A percentile compares a stretch with the other conserved stretches of the same genome.
Evolutionary conservation across 2,888 invertebrate species (phyloP).

Genomic region (Noctua fimbriata): DNA sequence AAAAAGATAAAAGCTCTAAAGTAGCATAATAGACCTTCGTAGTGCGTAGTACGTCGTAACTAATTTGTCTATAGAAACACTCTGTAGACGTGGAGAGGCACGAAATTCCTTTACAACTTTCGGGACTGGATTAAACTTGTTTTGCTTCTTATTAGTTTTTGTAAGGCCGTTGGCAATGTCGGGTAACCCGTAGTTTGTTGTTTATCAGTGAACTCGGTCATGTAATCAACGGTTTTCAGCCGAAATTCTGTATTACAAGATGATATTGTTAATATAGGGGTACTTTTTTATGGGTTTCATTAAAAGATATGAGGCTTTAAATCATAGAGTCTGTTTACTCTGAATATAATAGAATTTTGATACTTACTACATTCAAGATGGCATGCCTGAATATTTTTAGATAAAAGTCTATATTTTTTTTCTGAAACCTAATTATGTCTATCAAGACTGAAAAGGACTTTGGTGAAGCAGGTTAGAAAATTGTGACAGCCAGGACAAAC

Average conservation of each 20-base stretch:
- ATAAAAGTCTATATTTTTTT: background rate
- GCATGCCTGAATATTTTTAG: background rate
- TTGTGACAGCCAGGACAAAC: background rate
- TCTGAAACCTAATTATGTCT: conserved; percentile 14
- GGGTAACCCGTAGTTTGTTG: conserved; percentile 4
- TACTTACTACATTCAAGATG: background rate
- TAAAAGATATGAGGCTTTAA: conserved; percentile 27
- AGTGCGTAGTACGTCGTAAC: conserved; percentile 6
- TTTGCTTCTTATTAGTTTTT: conserved; percentile 53
- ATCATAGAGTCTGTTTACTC: background rate
- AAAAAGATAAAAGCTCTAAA: background rate
- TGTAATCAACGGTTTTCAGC: conserved; percentile 13
- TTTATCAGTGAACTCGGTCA: conserved; percentile 23
- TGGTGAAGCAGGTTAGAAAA: background rate
- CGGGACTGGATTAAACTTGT: conserved; percentile 45
- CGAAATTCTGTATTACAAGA: conserved; percentile 19
- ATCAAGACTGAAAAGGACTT: background rate
- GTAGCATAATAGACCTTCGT: background rate
- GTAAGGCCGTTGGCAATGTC: conserved; percentile 18
- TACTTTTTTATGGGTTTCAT: conserved; percentile 3
- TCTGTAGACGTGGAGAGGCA: background rate
- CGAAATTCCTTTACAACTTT: conserved; percentile 54
- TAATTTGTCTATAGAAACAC: conserved; percentile 29
- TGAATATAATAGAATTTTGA: conserved; percentile 6
- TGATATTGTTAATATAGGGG: background rate